Evolutionary conservation across 2,797 vertebrate species (phyloP), one percentile per base, ranked within the genome.

Genomic region (Chelon auratus): DNA sequence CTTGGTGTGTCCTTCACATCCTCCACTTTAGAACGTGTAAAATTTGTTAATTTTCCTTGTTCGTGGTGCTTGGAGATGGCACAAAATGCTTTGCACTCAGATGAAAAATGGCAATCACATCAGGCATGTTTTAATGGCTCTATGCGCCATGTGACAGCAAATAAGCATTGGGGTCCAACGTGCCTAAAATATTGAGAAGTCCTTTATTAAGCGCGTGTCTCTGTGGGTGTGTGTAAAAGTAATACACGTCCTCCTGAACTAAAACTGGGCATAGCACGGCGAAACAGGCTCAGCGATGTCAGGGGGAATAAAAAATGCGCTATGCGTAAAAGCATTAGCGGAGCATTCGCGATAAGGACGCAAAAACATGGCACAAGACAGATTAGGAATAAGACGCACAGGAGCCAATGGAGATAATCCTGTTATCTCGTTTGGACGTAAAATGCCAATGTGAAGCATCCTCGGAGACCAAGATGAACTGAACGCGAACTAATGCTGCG

Each of bases 1-100:
- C 94, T 94, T 95, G 91, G 77, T 75, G 66, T 93, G 93, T 85
- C 94, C 94, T 94, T 94, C 87, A 89, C 66, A 78, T 80, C 63
- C 74, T 60, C 62, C 56, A 82, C 73, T 89, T 84, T 77, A 59
- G 9, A 72, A 52, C 13, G 9, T 48, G 54, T 43, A 36, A 43
- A 62, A 48, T 81, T 56, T 62, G 15, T 75, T 77, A 6, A 66
- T 65, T 75, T 61, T 42, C 42, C 24, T 59, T 20, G 2, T 67
- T 56, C 24, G 20, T 12, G 11, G 17, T 15, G 37, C 30, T 20
- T 53, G 65, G 12, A 26, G 42, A 74, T 67, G 18, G 63, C 72
- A 65, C 14, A 47, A 68, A 76, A 71, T 59, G 33, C 39, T 58
- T 55, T 78, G 55, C 12, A 62, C 9, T 30, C 1, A 18, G n/a